phyloP scores from a whole-genome alignment of 1,140 invertebrate genomes.

The Armadillidium nasatum region DNA sequence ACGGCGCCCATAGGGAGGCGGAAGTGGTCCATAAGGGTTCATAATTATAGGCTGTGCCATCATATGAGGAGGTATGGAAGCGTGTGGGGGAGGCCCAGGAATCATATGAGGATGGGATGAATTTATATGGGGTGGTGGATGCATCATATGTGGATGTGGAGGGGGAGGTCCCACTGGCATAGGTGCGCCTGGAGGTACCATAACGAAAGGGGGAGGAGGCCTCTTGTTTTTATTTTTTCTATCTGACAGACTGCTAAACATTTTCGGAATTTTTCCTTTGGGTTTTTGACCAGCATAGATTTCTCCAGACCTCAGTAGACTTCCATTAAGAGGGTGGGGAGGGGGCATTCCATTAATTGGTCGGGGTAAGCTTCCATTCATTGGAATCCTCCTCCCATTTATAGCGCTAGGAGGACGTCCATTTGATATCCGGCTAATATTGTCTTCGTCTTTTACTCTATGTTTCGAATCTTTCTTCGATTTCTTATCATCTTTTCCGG shows the following conservation, averaged over 20 bases:
- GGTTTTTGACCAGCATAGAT: neutral
- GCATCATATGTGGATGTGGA: slow-evolving; percentile 46
- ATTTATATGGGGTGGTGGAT: slow-evolving; percentile 46
- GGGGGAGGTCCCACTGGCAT: slow-evolving; percentile 48
- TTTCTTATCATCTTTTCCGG: slow-evolving; percentile 50
- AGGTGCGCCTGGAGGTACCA: slow-evolving; percentile 44
- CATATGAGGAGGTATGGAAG: slow-evolving; percentile 27
- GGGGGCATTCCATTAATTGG: slow-evolving; percentile 38
- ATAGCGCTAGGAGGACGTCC: slow-evolving; percentile 32
- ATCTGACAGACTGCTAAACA: slow-evolving; percentile 41
- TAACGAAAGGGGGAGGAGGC: slow-evolving; percentile 45
- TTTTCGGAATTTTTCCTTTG: slow-evolving; percentile 45
- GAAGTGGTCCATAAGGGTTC: slow-evolving; percentile 37
- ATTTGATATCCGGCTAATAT: slow-evolving; percentile 36
- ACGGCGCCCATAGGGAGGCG: slow-evolving; percentile 30
- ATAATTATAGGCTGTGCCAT: slow-evolving; percentile 1
- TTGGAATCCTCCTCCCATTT: slow-evolving; percentile 25
- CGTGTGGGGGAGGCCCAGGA: slow-evolving; percentile 46
- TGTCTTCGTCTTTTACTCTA: slow-evolving; percentile 45
- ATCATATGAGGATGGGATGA: slow-evolving; percentile 37
- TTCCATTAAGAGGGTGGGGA: slow-evolving; percentile 25
- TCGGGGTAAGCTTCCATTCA: slow-evolving; percentile 41
- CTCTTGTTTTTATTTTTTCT: slow-evolving; percentile 38
- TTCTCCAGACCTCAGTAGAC: neutral
- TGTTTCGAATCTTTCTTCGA: slow-evolving; percentile 47